Evolutionary conservation across 2,113 vertebrate genomes (phyloP), one percentile per base, ranked within the genome.

Genomic region (Pipa parva): DNA sequence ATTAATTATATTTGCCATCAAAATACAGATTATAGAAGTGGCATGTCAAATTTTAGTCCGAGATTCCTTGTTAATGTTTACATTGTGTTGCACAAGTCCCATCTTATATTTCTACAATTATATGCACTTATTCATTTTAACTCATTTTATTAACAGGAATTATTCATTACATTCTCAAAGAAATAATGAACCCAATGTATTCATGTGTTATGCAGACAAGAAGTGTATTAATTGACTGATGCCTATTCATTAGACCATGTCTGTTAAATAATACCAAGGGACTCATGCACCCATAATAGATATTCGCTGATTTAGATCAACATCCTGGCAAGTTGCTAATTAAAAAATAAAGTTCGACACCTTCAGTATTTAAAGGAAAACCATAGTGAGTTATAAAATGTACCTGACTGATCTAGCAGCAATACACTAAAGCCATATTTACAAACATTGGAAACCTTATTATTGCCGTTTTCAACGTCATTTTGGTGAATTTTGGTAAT

Each of bases 61-160:
- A n/a, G n/a, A n/a, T n/a, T n/a, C n/a, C n/a, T n/a, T n/a, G 33
- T 13, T 42, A 58, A 37, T 59, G 24, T 59, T 68, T 68, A 36
- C 42, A 25, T 28, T 28, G 3, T 21, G 55, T 51, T 29, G 45
- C 55, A 59, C 28, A 22, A 50, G 7, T 25, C 42, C 27, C 11
- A 24, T 49, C 8, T 51, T 39, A 25, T 20, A 5, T n/a, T 27
- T 37, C 24, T 11, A 25, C 18, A 22, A 27, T 29, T 54, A 49
- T 9, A 52, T 3, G 24, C 21, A 37, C 24, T 11, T 60, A 60
- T 21, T 18, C 5, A 26, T 52, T 21, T 21, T 27, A 46, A 60
- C 60, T 60, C 39, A n/a, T 29, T n/a, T 61, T 39, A 70, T 61
- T 42, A 70, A 39, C n/a, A 69, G 59, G 46, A 69, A 69, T 69